Evolutionary conservation across 2,797 vertebrate species (phyloP).

Genomic region (Cebuella pygmaea): DNA sequence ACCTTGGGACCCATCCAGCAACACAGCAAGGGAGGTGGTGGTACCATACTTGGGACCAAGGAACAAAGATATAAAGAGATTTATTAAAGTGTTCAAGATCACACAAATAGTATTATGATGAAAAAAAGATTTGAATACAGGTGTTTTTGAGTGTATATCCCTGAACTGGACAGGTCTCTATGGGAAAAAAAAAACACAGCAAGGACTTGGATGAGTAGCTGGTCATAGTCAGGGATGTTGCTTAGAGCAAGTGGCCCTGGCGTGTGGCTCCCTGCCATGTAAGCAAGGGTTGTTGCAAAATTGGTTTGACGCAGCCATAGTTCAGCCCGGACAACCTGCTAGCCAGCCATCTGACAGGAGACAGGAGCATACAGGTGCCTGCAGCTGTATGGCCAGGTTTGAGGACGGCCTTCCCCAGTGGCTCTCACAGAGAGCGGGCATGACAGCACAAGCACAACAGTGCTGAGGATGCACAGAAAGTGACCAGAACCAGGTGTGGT

Average conservation of each 20-base stretch:
- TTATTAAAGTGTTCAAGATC: background rate
- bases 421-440: rapidly evolving
- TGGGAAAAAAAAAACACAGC: background rate
- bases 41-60: background rate
- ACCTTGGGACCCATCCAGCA: too few species aligned
- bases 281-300: background rate
- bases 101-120: background rate
- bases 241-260: background rate
- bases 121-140: background rate
- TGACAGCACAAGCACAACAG: rapidly evolving
- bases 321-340: rapidly evolving
- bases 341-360: rapidly evolving
- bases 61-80: background rate
- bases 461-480: background rate
- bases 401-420: background rate
- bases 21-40: too few species aligned
- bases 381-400: rapidly evolving
- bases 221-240: rapidly evolving
- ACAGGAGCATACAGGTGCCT: rapidly evolving
- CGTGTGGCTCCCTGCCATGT: rapidly evolving
- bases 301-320: rapidly evolving
- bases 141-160: background rate
- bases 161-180: background rate
- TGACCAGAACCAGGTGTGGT: rapidly evolving
- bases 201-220: background rate